phyloP scores from a whole-genome alignment of 2,888 invertebrate genomes.

The Sarcophaga caerulescens region DNA sequence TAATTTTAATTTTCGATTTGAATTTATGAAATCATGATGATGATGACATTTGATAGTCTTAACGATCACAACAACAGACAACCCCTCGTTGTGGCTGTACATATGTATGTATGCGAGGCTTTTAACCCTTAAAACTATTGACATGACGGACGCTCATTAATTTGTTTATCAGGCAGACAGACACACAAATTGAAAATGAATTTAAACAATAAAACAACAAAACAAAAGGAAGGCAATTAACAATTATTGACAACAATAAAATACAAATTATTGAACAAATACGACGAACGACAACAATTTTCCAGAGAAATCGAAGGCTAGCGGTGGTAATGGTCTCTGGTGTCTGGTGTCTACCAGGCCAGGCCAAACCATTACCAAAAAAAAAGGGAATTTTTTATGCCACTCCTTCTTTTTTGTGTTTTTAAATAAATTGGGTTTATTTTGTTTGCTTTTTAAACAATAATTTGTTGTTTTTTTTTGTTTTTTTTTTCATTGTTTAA shows the following conservation, averaged over 20 bases:
- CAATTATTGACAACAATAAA: conserved; percentile 62
- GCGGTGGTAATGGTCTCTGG: not conserved
- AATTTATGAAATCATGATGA: conserved; percentile 30
- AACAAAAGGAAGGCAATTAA: conserved; percentile 47
- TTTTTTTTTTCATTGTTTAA: conserved; percentile 15
- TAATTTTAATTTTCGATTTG: not conserved
- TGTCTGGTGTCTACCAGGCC: not conserved
- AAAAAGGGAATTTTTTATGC: not conserved
- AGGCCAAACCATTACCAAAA: not conserved
- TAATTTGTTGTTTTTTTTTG: not conserved
- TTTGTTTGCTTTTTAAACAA: not conserved
- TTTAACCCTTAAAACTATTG: no score
- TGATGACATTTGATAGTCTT: conserved; percentile 17
- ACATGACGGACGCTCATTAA: not conserved
- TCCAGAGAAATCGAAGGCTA: not conserved
- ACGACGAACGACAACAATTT: conserved; percentile 6
- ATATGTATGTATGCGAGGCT: no score
- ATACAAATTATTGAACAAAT: conserved; percentile 63
- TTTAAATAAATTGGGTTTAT: conserved; percentile 28
- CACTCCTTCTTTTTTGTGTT: conserved; percentile 10
- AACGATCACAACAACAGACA: not conserved
- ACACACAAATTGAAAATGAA: not conserved
- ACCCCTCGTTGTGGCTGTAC: not conserved
- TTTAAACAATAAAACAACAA: not conserved
- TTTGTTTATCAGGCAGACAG: not conserved